Base-by-base conservation (phyloP, 1,140 invertebrate genomes). In the Ips typographus region DNA sequence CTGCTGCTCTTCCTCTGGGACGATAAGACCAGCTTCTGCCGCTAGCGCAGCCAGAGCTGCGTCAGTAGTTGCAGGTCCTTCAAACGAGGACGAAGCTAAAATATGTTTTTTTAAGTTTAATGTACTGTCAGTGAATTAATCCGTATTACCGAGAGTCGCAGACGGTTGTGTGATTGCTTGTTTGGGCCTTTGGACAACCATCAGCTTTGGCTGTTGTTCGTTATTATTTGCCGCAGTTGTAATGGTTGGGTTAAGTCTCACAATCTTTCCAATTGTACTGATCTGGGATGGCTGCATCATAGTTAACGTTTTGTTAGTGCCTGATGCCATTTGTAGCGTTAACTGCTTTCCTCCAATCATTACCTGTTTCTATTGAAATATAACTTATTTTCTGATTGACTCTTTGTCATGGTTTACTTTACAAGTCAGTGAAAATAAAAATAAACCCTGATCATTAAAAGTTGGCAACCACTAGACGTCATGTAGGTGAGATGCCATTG, bases 331-430 rank as follows among this genome's bases (percentile, higher is more conserved):
- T 73, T 80, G 79, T 38, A 91, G 81, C 2, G 89, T 90, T 1
- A 91, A 85, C 3, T 88, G 87, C 79, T 90, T 90, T 1, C 89
- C 89, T n/a, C 87, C 84, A 72, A 89, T 83, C 43, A 87, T 85
- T 38, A 89, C 83, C 36, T 86, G 81, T 74, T 89, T 87, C 80
- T 86, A 79, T 40, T 80, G 75, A 64, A 57, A 44, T 47, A n/a
- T 47, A 38, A 58, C 22, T 22, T 22, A 22, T 22, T 22, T 22
- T 22, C 22, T 22, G 22, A 22, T 22, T 22, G 22, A 22, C 22
- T 22, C 22, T 22, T 22, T 22, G 22, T 22, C 22, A 22, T 22
- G 22, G 22, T 22, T 22, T 22, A 22, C 22, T 22, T 22, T 22
- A 22, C 22, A 22, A 22, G 22, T 22, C 22, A 22, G 22, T 22